phyloP scores from a whole-genome alignment of 2,797 vertebrate species.

The Jordanella pulchra region DNA sequence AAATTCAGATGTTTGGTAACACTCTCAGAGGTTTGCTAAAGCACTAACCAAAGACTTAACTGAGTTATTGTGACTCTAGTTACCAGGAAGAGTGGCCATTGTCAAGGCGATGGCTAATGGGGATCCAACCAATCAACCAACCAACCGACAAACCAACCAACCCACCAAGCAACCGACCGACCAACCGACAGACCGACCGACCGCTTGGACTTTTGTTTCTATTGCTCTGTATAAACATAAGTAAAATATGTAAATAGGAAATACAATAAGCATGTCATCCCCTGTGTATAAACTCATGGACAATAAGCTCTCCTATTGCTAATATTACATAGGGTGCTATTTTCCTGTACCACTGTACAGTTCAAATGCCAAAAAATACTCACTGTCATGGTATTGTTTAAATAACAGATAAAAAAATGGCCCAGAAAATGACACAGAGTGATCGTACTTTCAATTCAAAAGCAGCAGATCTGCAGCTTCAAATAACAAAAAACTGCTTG shows the following conservation, averaged over 20 bases:
- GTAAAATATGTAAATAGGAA: background rate
- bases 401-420: background rate
- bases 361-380: background rate
- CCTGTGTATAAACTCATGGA: background rate
- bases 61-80: too few species aligned
- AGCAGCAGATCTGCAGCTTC: slow-evolving; percentile 5
- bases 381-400: background rate
- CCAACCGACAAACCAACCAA: too few species aligned
- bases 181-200: too few species aligned
- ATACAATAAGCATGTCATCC: background rate
- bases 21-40: too few species aligned
- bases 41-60: too few species aligned
- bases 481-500: background rate
- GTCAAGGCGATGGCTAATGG: too few species aligned
- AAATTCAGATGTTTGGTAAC: too few species aligned
- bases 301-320: background rate
- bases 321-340: background rate
- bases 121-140: too few species aligned
- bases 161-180: too few species aligned
- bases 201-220: too few species aligned
- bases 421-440: background rate
- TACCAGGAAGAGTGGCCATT: too few species aligned
- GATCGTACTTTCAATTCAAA: background rate
- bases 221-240: background rate
- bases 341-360: background rate